Evolutionary conservation across 1,140 invertebrate genomes (phyloP).

Genomic region (Chymomyza costata): DNA sequence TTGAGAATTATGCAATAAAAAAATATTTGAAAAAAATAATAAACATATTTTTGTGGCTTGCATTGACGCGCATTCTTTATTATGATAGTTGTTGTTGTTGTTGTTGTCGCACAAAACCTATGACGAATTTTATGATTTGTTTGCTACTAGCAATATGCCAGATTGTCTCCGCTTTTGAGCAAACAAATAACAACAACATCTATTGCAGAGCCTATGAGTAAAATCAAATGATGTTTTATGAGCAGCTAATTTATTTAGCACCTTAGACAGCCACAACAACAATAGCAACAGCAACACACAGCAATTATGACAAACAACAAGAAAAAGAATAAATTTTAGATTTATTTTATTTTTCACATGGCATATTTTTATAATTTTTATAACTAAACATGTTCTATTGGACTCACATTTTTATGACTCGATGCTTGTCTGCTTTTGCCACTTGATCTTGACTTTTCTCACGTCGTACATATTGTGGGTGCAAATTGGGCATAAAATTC

Average conservation of each 20-base stretch:
- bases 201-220: conserved; percentile 33
- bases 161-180: conserved; percentile 65
- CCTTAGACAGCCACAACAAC: conserved; percentile 45
- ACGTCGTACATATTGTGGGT: conserved; percentile 46
- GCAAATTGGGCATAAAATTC: conserved; percentile 60
- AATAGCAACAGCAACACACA: conserved; percentile 19
- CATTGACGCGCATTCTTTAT: not conserved
- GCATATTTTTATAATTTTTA: conserved; percentile 42
- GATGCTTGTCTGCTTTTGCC: too few relatives aligned
- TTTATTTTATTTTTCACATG: conserved; percentile 71
- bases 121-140: too few relatives aligned
- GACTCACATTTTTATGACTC: conserved; percentile 20
- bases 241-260: conserved; percentile 73
- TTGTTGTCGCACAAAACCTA: too few relatives aligned
- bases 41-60: not conserved
- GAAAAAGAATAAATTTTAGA: conserved; percentile 35
- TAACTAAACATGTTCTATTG: too few relatives aligned
- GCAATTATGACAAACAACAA: conserved; percentile 38
- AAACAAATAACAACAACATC: conserved; percentile 30
- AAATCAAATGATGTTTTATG: conserved; percentile 71
- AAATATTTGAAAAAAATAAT: not conserved
- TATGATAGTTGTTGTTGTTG: conserved; percentile 6
- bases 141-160: conserved; percentile 47
- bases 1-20: not conserved
- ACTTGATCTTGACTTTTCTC: conserved; percentile 5